Base-by-base conservation (phyloP, 1,140 invertebrate species). In the Chionoecetes opilio region DNA sequence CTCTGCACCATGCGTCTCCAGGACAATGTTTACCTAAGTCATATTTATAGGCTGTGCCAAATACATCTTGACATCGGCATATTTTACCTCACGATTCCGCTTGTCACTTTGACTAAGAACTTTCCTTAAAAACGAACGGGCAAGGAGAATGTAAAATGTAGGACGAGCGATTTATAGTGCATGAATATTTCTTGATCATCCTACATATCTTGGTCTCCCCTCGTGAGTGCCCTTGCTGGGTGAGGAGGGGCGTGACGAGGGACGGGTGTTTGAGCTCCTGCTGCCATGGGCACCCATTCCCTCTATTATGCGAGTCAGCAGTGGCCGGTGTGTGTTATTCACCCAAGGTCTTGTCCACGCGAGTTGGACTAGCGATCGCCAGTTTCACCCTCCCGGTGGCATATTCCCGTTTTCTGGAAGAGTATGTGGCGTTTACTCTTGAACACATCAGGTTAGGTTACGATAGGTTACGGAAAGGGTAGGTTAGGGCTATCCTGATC, bases 11-110 rank as follows among this genome's bases (percentile, higher is more conserved):
- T n/a, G 63, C 63, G 63, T 21, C 63, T n/a, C 63, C 21, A n/a
- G 63, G 63, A n/a, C 63, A 75, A 75, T 75, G n/a, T 75, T 75
- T 75, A n/a, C 63, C n/a, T 75, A n/a, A n/a, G 21, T 75, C 63
- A n/a, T 75, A n/a, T 75, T 26, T n/a, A n/a, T 21, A 75, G n/a
- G 63, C 63, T n/a, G 21, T n/a, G n/a, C 63, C 26, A 26, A 75
- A 75, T 75, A n/a, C 63, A 75, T 75, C n/a, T 75, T 6, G n/a
- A 75, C 63, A 75, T n/a, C 21, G 63, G 2, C 63, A 75, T 75
- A n/a, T n/a, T 75, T 26, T n/a, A n/a, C 21, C 8, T n/a, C 21
- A 75, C 63, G 63, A 0, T 75, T 75, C n/a, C 26, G 46, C 5
- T 26, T 75, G 63, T n/a, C 63, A n/a, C n/a, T 75, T 75, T 21